Evolutionary conservation across 2,113 vertebrate genomes (phyloP).

Genomic region (Colaptes auratus): DNA sequence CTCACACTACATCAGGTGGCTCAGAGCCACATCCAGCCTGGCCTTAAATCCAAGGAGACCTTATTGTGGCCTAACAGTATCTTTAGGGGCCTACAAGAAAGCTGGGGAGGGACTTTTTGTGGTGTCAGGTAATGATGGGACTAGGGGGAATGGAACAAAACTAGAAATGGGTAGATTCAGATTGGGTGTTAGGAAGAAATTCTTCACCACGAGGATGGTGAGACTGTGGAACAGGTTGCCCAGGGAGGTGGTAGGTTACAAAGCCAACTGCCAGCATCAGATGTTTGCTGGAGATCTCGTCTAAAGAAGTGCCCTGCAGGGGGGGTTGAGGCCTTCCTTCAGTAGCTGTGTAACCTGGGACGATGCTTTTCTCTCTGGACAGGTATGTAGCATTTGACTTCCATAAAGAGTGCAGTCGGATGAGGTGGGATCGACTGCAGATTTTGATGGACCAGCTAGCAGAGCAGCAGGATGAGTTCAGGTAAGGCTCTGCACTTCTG

Average conservation of each 20-base stretch:
- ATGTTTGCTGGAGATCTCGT: background rate
- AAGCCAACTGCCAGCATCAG: background rate
- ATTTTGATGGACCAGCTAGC: conserved; percentile 88
- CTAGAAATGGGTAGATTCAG: too few relatives aligned
- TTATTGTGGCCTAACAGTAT: too few relatives aligned
- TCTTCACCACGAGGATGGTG: too few relatives aligned
- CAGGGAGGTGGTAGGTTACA: background rate
- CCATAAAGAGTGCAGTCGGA: conserved; percentile 94
- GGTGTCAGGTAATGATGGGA: too few relatives aligned
- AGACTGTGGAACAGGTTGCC: too few relatives aligned
- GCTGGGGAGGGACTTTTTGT: too few relatives aligned
- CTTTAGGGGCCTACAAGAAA: too few relatives aligned
- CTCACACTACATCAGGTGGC: too few relatives aligned
- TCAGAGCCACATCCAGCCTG: too few relatives aligned
- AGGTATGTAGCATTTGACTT: conserved; percentile 95
- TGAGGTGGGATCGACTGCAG: conserved; percentile 94
- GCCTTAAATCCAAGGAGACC: too few relatives aligned
- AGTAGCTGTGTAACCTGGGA: background rate
- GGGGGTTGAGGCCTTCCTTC: background rate
- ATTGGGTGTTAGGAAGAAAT: too few relatives aligned
- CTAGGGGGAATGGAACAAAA: too few relatives aligned
- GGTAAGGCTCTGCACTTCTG: conserved; percentile 71
- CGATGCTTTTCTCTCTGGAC: conserved; percentile 4
- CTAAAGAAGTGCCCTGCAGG: background rate
- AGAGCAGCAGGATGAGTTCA: conserved; percentile 90